Evolutionary conservation across 2,888 invertebrate species (phyloP).

Genomic region (Phortica magna): DNA sequence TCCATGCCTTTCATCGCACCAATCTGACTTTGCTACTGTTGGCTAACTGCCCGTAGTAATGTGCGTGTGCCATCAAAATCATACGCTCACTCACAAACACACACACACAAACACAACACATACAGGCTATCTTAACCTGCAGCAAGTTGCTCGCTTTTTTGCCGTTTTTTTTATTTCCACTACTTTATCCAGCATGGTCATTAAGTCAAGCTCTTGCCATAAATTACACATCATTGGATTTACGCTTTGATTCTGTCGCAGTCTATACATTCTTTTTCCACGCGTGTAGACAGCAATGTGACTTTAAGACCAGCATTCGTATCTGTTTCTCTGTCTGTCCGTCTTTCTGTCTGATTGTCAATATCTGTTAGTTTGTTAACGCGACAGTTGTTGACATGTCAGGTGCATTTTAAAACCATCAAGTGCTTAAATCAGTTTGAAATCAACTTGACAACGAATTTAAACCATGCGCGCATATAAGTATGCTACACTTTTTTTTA

Average conservation of each 20-base stretch:
- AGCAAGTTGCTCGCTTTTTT: conserved; percentile 52
- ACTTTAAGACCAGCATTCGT: not conserved
- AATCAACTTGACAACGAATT: too few species aligned
- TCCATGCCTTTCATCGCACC: not conserved
- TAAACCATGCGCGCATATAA: too few species aligned
- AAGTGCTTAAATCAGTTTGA: too few species aligned
- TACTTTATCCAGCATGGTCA: conserved; percentile 55
- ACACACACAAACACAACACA: not conserved
- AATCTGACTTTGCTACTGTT: not conserved
- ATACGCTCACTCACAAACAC: not conserved
- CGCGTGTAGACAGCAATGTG: not conserved
- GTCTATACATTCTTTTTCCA: not conserved
- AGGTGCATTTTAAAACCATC: not conserved
- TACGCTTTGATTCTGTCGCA: conserved; percentile 23
- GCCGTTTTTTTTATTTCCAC: conserved; percentile 8
- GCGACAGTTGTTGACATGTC: not conserved
- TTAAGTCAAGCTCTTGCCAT: conserved; percentile 74
- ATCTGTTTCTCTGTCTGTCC: not conserved
- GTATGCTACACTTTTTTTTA: too few species aligned
- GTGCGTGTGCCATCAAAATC: not conserved
- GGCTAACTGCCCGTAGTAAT: conserved; percentile 29
- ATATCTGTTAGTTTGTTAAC: not conserved
- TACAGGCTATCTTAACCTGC: conserved; percentile 44
- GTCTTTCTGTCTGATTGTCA: not conserved
- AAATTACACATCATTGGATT: conserved; percentile 66